These are phyloP conservation scores for Antedon mediterranea DNA, from an alignment of 53 echinoderm and acorn worm genomes.

Conservation along the genomic window DNA sequence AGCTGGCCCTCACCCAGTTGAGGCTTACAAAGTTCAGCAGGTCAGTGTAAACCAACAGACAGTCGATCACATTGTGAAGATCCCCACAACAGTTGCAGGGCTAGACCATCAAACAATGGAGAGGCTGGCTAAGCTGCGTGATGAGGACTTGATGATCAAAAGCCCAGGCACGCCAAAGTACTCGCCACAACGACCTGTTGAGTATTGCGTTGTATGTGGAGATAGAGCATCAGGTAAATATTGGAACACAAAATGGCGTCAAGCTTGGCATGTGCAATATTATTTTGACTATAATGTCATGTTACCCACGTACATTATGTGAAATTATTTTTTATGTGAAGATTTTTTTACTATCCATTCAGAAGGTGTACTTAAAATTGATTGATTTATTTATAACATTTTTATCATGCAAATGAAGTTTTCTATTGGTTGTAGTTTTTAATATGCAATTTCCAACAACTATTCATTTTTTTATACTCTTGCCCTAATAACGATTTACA, in stretches of 20 bases:
- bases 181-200: constrained; percentile 59
- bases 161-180: constrained; percentile 45
- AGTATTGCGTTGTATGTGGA: constrained; percentile 92
- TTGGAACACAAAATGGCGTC: no score
- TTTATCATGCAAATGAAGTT: no score
- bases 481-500: no score
- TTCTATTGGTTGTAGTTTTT: no score
- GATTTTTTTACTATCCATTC: no score
- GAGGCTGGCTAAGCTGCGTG: constrained; percentile 43
- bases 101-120: constrained; percentile 55
- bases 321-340: neutral
- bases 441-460: no score
- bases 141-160: constrained; percentile 46
- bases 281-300: neutral
- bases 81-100: constrained; percentile 41
- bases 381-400: no score
- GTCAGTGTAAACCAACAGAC: constrained; percentile 89
- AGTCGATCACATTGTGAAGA: constrained; percentile 68
- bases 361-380: no score
- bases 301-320: neutral
- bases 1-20: constrained; percentile 20
- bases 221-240: constrained; percentile 91
- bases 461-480: no score
- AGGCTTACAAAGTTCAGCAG: constrained; percentile 72
- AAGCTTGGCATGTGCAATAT: no score